These are phyloP conservation scores for Brachyhypopomus occidentalis DNA, from an alignment of 2,113 vertebrate genomes.

Conservation along the genomic window DNA sequence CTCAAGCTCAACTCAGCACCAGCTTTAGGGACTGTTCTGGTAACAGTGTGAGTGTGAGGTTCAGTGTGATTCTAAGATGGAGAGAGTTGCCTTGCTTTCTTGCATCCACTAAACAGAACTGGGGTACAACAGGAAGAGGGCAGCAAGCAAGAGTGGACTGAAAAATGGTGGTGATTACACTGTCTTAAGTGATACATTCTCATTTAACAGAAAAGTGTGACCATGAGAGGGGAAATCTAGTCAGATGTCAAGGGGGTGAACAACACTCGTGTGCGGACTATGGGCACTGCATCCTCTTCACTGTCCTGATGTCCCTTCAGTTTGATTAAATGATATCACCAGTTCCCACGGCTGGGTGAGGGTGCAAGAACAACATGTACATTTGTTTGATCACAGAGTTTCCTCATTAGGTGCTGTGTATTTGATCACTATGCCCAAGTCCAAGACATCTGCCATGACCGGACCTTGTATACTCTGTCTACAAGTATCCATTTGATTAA, in stretches of 20 bases:
- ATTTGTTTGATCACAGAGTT: neutral
- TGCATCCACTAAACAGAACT: too few relatives aligned
- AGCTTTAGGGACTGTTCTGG: neutral
- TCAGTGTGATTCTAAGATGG: neutral
- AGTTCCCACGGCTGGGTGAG: neutral
- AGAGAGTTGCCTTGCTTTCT: too few relatives aligned
- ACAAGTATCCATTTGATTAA: neutral
- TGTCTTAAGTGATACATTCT: too few relatives aligned
- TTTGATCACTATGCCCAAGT: neutral
- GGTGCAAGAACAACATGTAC: neutral
- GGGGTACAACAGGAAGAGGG: too few relatives aligned
- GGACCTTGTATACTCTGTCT: neutral
- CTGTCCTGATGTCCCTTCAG: neutral
- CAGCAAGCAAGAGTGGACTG: too few relatives aligned
- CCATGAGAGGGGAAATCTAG: neutral
- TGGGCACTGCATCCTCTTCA: neutral
- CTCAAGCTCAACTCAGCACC: too few relatives aligned
- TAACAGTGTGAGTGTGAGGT: neutral
- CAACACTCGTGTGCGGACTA: neutral
- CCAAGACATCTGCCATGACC: neutral
- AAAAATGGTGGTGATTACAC: too few relatives aligned
- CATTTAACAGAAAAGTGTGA: too few relatives aligned
- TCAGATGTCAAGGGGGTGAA: neutral
- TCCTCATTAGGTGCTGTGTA: slow-evolving; percentile 1
- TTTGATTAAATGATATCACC: neutral